Percentiles rank a stretch among this genome's conserved stretches.
Conservation (phyloP, 2,888 invertebrate genomes). For the Watsonalla binaria region DNA sequence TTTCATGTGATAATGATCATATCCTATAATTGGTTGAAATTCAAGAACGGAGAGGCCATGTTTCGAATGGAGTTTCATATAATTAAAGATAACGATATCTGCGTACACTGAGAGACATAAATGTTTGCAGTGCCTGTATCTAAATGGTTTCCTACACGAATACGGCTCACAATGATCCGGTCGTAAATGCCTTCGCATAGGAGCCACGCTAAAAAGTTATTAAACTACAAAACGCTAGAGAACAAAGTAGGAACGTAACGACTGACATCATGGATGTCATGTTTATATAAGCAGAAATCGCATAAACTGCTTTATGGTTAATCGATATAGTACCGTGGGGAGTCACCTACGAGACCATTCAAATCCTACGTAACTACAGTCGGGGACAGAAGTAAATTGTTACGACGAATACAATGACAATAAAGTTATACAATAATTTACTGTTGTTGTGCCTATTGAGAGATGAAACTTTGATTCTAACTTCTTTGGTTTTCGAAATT, state of each 20-base stretch:
- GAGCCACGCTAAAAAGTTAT: constrained; percentile 17
- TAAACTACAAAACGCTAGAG: constrained; percentile 15
- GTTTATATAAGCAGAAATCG: constrained; percentile 29
- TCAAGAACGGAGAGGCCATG: background rate
- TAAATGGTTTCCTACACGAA: constrained; percentile 34
- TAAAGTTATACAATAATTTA: background rate
- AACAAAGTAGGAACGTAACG: constrained; percentile 14
- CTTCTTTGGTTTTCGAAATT: too few species aligned
- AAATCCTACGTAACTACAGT: constrained; percentile 10
- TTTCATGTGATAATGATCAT: background rate
- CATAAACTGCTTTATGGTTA: constrained; percentile 37
- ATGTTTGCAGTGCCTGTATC: constrained; percentile 27
- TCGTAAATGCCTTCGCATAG: constrained; percentile 30
- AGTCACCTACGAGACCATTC: constrained; percentile 14
- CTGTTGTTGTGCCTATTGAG: background rate
- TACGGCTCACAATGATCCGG: constrained; percentile 28
- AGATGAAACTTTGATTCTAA: too few species aligned
- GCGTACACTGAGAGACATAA: constrained; percentile 18
- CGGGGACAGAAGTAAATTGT: background rate
- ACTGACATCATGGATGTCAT: constrained; percentile 24
- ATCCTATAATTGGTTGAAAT: background rate
- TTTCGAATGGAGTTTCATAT: background rate
- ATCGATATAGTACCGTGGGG: constrained; percentile 30
- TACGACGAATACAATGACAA: background rate
- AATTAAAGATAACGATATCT: constrained; percentile 2